Evolutionary conservation across 2,113 vertebrate species (phyloP), one percentile per base, ranked within the genome.

Genomic region (Gymnarchus niloticus): DNA sequence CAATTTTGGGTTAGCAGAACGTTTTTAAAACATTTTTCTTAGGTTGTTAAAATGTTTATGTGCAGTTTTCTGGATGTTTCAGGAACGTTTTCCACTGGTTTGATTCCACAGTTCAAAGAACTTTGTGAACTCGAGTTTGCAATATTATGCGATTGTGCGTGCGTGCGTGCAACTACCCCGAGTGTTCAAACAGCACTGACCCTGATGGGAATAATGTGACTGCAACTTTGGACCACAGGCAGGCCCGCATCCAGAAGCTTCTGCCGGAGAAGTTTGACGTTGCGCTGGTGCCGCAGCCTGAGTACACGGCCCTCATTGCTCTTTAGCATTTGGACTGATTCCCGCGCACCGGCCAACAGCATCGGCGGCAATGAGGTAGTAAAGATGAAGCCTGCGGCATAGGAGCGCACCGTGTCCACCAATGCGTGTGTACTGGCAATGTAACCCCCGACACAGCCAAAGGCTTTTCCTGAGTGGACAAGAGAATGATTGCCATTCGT

Each of bases 311-410:
- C 98, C 84, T 99, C 98, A 0, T 95, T 87, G 0, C 96, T 93
- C 92, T 97, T 99, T 2, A 99, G 94, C 17, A 94, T 89, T 65
- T 93, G 94, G 87, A 99, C 94, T 0, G 98, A 99, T 88, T 96
- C 95, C 3, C 94, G 91, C 0, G 98, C 98, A 0, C 98, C 98
- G 0, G 97, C 93, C 14, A 99, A 90, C 83, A 99, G 94, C 98
- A 99, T 99, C 5, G 98, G 98, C 0, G 98, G 98, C 90, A 99
- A 91, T 0, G 98, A 99, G 0, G 98, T 99, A 81, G 98, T 99
- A 91, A 99, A 99, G 86, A 99, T 99, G 82, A 99, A 99, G 48
- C 98, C 97, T 0, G 98, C 96, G 0, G 98, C 97, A 0, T 98
- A 99, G 0, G 97, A 99, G 0, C 98, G 96, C 0, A 99, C 96